phyloP scores from a whole-genome alignment of 2,113 vertebrate species.

The Nettapus auritus region DNA sequence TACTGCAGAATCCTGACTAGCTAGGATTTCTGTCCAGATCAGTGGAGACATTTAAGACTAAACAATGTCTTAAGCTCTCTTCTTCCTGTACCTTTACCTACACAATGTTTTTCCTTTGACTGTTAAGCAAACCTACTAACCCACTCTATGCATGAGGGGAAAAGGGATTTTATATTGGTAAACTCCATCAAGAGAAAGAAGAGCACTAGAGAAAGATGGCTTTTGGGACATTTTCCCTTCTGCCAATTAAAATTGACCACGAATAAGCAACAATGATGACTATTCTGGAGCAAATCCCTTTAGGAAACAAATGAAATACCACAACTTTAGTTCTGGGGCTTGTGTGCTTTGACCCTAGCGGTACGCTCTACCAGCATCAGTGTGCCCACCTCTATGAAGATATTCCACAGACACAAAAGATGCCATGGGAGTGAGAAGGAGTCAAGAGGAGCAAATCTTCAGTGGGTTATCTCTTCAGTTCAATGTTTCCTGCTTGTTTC shows the following conservation, averaged over 20 bases:
- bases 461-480: neutral
- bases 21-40: neutral
- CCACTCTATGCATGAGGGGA: neutral
- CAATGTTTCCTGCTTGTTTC: accelerated
- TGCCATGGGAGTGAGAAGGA: neutral
- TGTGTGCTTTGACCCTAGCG: neutral
- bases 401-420: neutral
- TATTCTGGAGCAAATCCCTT: neutral
- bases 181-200: neutral
- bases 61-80: neutral
- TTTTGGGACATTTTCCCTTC: neutral
- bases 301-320: neutral
- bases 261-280: accelerated
- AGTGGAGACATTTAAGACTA: neutral
- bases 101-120: neutral
- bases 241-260: accelerated
- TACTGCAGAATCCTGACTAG: neutral
- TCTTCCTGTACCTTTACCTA: neutral
- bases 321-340: neutral
- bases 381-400: neutral
- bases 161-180: neutral
- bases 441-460: neutral
- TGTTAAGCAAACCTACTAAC: neutral
- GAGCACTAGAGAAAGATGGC: neutral
- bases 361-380: neutral